phyloP scores from a whole-genome alignment of 2,888 invertebrate species.

The Drosophila phalerata region DNA sequence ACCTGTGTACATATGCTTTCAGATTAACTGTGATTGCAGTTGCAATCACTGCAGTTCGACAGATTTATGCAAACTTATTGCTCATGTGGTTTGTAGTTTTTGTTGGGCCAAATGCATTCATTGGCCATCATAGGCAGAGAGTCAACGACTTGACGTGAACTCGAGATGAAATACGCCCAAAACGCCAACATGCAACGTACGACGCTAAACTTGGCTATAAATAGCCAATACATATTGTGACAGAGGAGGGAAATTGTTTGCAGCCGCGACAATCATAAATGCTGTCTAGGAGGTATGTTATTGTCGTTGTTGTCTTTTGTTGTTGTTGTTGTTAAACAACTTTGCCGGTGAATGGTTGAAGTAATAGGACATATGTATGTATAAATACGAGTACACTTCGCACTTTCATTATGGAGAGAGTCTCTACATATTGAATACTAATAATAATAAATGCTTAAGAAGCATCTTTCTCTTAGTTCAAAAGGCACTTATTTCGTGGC shows the following conservation, averaged over 20 bases:
- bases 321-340: conserved; percentile 38
- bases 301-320: conserved; percentile 16
- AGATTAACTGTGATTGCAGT: not conserved
- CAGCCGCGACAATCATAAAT: conserved; percentile 35
- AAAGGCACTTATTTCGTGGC: too few relatives aligned
- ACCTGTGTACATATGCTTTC: not conserved
- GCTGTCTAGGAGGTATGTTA: conserved; percentile 23
- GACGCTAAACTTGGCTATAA: conserved; percentile 60
- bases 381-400: conserved; percentile 7
- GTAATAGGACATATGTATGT: conserved; percentile 3
- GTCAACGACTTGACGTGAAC: conserved; percentile 76
- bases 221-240: conserved; percentile 46
- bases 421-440: not conserved
- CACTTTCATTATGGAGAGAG: conserved; percentile 7
- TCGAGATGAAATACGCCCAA: conserved; percentile 62
- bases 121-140: conserved; percentile 50
- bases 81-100: not conserved
- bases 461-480: too few relatives aligned
- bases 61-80: conserved; percentile 34
- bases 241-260: conserved; percentile 16
- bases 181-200: conserved; percentile 40
- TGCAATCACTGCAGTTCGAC: not conserved
- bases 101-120: conserved; percentile 37
- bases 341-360: conserved; percentile 46
- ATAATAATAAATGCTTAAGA: not conserved